A percentile compares a stretch with the other conserved stretches of the same genome.
Evolutionary conservation across 2,113 vertebrate genomes (phyloP).

Genomic region (Enhydra lutris): DNA sequence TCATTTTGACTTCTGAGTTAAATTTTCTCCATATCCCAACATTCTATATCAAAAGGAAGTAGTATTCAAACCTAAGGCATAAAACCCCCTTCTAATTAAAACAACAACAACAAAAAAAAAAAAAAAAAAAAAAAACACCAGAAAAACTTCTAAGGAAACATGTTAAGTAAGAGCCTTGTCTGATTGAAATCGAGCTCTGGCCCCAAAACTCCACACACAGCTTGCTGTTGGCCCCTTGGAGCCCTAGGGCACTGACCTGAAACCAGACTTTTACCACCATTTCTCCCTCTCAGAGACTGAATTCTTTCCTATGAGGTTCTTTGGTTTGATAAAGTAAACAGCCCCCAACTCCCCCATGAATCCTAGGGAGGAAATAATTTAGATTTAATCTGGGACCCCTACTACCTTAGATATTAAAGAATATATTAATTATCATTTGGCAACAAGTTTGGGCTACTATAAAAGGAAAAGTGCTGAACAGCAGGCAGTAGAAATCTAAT

Average conservation of each 20-base stretch:
- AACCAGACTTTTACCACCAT: neutral
- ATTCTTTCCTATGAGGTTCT: neutral
- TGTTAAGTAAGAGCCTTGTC: neutral
- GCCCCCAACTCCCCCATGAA: neutral
- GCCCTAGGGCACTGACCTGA: neutral
- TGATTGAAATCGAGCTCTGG: neutral
- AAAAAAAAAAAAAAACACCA: neutral
- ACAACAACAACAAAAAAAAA: neutral
- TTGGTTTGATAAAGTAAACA: constrained; percentile 1
- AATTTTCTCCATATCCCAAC: neutral
- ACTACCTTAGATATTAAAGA: neutral
- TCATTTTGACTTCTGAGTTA: constrained; percentile 30
- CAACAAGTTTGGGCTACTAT: neutral
- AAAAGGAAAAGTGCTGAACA: neutral
- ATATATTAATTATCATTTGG: neutral
- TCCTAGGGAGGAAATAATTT: neutral
- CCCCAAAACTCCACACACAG: neutral
- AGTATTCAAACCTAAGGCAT: neutral
- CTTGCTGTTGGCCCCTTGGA: neutral
- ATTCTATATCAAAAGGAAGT: neutral
- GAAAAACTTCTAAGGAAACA: neutral
- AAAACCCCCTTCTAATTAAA: neutral
- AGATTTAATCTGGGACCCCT: neutral
- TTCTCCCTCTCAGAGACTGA: neutral
- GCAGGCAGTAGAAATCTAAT: neutral